Percentiles rank a stretch among this genome's conserved stretches.
These are phyloP conservation scores for Drosophila truncata DNA, from an alignment of 1,140 invertebrate genomes.

Conservation along the genomic window DNA sequence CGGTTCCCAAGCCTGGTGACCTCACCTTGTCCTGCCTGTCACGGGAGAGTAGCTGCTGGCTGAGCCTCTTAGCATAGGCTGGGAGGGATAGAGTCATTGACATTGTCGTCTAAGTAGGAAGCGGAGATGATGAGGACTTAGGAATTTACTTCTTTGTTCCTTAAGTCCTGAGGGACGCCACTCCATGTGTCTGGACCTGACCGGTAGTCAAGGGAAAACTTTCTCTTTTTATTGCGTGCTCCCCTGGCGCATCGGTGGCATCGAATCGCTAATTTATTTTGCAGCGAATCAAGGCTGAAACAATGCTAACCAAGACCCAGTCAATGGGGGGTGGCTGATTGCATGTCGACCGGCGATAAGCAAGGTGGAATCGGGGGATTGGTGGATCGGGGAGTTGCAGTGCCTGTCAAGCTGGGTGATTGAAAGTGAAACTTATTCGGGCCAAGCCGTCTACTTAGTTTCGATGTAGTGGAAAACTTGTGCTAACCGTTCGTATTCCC, in stretches of 20 bases:
- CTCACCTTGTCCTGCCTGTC: slow-evolving; percentile 28
- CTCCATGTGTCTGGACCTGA: not conserved
- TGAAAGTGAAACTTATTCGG: slow-evolving; percentile 59
- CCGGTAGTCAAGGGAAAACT: slow-evolving; percentile 26
- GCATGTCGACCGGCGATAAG: slow-evolving; percentile 55
- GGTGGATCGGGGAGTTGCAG: slow-evolving; percentile 14
- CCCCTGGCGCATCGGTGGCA: slow-evolving; percentile 21
- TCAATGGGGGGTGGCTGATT: slow-evolving; percentile 28
- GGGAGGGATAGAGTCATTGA: slow-evolving; percentile 35
- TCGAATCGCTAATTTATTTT: slow-evolving; percentile 48
- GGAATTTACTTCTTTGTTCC: slow-evolving; percentile 11
- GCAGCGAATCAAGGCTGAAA: slow-evolving; percentile 26
- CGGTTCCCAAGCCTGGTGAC: slow-evolving; percentile 39
- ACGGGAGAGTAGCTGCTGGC: not conserved
- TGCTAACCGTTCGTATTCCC: not conserved
- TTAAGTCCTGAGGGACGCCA: slow-evolving; percentile 11
- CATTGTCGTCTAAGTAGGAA: slow-evolving; percentile 38
- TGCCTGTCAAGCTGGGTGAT: slow-evolving; percentile 40
- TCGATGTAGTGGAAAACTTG: slow-evolving; percentile 39
- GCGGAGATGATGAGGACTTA: slow-evolving; percentile 33
- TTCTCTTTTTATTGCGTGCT: slow-evolving; percentile 58
- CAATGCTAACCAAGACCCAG: slow-evolving; percentile 21
- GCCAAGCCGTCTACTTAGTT: slow-evolving; percentile 23
- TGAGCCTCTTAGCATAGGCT: slow-evolving; percentile 32
- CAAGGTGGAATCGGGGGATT: not conserved